A percentile compares a stretch with the other conserved stretches of the same genome.
phyloP scores from a whole-genome alignment of 2,113 vertebrate genomes.

The Antigone vipio region DNA sequence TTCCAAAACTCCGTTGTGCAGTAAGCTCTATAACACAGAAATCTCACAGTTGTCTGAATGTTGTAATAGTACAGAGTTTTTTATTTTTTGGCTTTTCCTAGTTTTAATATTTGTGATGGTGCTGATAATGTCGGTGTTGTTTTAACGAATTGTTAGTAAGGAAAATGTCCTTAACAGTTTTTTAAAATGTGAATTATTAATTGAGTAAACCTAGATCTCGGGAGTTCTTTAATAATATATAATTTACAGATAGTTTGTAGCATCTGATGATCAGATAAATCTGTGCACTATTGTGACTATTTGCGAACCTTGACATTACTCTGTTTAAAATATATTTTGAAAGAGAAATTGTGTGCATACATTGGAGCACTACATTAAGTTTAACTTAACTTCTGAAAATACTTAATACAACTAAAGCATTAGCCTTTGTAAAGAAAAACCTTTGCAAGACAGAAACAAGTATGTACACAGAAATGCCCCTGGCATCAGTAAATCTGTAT shows the following conservation, averaged over 20 bases:
- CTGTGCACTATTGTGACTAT: background rate
- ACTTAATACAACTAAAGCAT: background rate
- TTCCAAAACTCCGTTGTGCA: background rate
- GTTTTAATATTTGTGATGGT: background rate
- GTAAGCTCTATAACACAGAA: background rate
- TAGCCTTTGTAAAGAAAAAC: background rate
- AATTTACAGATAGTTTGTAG: background rate
- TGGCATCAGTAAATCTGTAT: background rate
- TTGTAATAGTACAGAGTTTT: background rate
- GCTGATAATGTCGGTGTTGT: background rate
- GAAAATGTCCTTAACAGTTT: background rate
- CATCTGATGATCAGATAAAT: background rate
- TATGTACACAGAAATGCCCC: background rate
- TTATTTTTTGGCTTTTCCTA: background rate
- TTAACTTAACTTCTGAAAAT: background rate
- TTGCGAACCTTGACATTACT: background rate
- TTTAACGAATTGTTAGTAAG: background rate
- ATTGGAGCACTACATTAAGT: background rate
- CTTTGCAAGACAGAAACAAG: background rate
- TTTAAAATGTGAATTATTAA: background rate
- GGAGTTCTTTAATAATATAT: background rate
- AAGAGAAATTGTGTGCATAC: background rate
- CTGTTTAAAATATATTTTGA: background rate
- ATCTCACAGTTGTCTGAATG: background rate
- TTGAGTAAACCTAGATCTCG: background rate